A percentile compares a stretch with the other conserved stretches of the same genome.
Evolutionary conservation across 2,113 vertebrate species (phyloP).

Genomic region (Xyliphius kryptos): DNA sequence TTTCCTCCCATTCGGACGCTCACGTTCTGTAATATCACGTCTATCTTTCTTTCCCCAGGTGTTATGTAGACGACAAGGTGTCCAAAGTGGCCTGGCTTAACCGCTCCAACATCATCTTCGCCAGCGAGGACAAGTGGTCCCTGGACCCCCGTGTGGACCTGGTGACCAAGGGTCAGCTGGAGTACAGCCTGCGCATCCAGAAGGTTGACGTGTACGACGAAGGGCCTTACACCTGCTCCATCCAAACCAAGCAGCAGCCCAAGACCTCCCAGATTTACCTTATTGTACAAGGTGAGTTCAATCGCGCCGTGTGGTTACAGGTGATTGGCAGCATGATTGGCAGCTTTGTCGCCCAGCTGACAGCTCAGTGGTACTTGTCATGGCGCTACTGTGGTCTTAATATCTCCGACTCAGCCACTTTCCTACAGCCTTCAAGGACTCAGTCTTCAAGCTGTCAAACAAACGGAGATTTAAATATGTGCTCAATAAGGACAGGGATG

Average conservation of each 20-base stretch:
- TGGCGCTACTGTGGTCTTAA: constrained; percentile 11
- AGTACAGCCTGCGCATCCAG: constrained; percentile 97
- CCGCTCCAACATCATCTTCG: constrained; percentile 98
- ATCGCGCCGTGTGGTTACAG: too few relatives aligned
- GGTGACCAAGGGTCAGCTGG: constrained; percentile 90
- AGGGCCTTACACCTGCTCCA: constrained; percentile 93
- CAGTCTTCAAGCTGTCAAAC: constrained; percentile 5
- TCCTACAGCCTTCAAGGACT: constrained; percentile 1
- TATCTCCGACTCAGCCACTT: not conserved
- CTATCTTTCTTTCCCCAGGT: constrained; percentile 64
- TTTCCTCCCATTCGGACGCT: too few relatives aligned
- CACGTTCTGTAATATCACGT: too few relatives aligned
- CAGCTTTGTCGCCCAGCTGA: constrained; percentile 14
- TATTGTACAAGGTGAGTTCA: constrained; percentile 90
- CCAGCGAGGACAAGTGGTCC: constrained; percentile 96
- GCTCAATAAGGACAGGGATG: not conserved
- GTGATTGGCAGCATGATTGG: constrained; percentile 30
- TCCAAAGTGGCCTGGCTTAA: constrained; percentile 98
- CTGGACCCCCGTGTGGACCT: constrained; percentile 94
- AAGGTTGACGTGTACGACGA: constrained; percentile 97
- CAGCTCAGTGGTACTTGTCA: constrained; percentile 2
- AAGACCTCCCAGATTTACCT: constrained; percentile 96
- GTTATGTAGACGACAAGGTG: constrained; percentile 94
- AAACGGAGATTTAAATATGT: constrained; percentile 19
- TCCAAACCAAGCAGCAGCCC: constrained; percentile 92